Conservation (phyloP, 2,797 vertebrate species). For the Anabacerthia variegaticeps region DNA sequence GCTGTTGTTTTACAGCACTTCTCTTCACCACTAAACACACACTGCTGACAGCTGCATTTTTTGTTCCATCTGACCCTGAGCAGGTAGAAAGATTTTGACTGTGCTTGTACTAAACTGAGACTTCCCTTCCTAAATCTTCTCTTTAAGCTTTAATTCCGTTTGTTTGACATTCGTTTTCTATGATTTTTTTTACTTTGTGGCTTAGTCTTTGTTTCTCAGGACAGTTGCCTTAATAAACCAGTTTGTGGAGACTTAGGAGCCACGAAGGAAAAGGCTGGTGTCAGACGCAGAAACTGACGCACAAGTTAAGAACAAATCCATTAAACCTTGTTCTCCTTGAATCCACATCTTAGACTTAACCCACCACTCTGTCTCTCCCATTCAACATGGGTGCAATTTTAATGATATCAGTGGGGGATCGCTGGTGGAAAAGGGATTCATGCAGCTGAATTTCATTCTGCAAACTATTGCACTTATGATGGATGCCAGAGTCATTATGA, state of each 20-base stretch:
- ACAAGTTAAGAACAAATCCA: not conserved
- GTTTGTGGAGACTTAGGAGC: not conserved
- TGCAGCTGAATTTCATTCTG: not conserved
- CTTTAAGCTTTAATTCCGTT: not conserved
- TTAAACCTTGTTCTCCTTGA: not conserved
- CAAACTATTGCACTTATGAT: not conserved
- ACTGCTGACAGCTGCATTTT: fast-evolving
- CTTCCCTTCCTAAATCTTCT: not conserved
- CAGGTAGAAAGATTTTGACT: not conserved
- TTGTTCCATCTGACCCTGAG: not conserved
- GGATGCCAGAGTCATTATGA: not conserved
- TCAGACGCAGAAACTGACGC: fast-evolving
- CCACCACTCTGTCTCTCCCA: fast-evolving
- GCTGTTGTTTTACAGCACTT: not conserved
- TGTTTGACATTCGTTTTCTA: not conserved
- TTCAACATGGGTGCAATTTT: not conserved
- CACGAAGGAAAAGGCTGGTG: not conserved
- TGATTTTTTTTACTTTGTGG: not conserved
- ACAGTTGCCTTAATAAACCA: not conserved
- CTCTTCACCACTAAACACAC: not conserved
- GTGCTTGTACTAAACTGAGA: not conserved
- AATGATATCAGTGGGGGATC: not conserved
- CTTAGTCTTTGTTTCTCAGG: not conserved
- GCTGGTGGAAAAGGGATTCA: not conserved
- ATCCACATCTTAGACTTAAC: not conserved